Conservation (phyloP, 2,113 vertebrate genomes). For the Grammomys dolichurus region DNA sequence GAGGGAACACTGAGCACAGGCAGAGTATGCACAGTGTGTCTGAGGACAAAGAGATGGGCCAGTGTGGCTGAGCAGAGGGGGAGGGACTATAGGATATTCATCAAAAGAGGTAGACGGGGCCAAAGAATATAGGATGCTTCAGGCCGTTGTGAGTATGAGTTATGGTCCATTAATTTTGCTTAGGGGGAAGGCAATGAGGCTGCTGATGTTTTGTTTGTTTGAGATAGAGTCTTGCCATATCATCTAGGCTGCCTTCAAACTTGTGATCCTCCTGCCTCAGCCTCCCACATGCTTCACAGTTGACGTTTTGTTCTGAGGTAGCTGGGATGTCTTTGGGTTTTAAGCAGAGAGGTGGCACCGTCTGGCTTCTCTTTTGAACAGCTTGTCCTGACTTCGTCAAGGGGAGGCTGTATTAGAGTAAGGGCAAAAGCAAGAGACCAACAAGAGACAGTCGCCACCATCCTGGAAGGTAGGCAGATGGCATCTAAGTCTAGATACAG, state of each 20-base stretch:
- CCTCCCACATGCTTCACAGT: background rate
- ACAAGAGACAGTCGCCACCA: background rate
- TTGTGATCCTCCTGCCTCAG: background rate
- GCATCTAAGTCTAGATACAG: background rate
- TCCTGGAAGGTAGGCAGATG: background rate
- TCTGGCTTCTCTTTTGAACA: background rate
- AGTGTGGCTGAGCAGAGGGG: background rate
- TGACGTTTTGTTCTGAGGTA: conserved; percentile 16
- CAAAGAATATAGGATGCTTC: background rate
- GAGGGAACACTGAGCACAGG: background rate
- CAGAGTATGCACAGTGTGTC: background rate
- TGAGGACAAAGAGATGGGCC: background rate
- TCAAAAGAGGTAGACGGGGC: background rate
- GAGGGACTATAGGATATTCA: background rate
- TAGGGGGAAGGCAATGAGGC: background rate
- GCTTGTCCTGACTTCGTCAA: background rate
- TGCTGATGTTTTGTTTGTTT: background rate
- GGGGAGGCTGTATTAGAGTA: background rate
- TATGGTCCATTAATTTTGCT: background rate
- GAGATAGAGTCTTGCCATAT: background rate
- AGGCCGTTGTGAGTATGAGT: background rate
- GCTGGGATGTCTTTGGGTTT: background rate
- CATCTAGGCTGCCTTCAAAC: background rate
- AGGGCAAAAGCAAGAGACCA: background rate
- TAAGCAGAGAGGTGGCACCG: conserved; percentile 1